A percentile compares a stretch with the other conserved stretches of the same genome.
Evolutionary conservation across 2,888 invertebrate genomes (phyloP).

Genomic region (Thymelicus sylvestris): DNA sequence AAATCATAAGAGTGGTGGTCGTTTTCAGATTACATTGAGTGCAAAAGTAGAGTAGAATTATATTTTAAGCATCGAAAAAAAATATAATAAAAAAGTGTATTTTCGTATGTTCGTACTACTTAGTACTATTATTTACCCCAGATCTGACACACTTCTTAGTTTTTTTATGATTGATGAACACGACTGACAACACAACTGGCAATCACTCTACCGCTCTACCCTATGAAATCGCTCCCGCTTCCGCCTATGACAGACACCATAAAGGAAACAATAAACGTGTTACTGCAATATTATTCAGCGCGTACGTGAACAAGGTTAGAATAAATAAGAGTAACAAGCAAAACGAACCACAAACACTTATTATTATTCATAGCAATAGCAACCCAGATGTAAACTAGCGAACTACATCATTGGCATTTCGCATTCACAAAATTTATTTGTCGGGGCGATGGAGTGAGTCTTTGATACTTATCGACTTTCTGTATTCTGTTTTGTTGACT

Average conservation of each 20-base stretch:
- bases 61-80: no score
- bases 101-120: no score
- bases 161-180: no score
- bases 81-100: no score
- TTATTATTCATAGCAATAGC: conserved; percentile 30
- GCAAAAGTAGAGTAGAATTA: no score
- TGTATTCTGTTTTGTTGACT: not conserved
- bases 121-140: no score
- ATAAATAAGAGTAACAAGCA: conserved; percentile 31
- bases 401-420: conserved; percentile 9
- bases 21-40: no score
- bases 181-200: no score
- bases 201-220: not conserved
- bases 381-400: conserved; percentile 1
- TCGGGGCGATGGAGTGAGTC: not conserved
- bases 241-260: conserved; percentile 18
- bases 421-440: not conserved
- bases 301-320: conserved; percentile 43
- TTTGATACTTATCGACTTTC: not conserved
- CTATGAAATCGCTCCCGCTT: conserved; percentile 33
- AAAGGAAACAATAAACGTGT: conserved; percentile 41
- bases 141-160: no score
- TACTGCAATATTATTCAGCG: conserved; percentile 45
- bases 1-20: no score
- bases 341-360: conserved; percentile 38